These are phyloP conservation scores for Scolanthus callimorphus DNA, from an alignment of 92 coral and sea anemone genomes.

Conservation along the genomic window DNA sequence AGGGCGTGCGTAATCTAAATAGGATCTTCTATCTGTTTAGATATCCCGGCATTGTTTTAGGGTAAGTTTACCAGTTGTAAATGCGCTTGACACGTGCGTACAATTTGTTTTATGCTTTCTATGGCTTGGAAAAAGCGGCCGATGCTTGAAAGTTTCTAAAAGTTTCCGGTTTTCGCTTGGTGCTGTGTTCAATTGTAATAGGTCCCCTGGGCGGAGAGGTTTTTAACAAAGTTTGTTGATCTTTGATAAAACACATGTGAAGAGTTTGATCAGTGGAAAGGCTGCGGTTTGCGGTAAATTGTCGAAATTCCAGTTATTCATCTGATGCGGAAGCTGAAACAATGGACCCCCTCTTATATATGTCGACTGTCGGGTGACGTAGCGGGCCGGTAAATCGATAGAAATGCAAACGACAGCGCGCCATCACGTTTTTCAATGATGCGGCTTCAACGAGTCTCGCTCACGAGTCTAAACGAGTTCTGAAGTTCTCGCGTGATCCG, in stretches of 20 bases:
- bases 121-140: background rate
- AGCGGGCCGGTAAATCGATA: constrained; percentile 26
- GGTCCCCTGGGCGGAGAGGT: constrained; percentile 3
- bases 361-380: constrained; percentile 41
- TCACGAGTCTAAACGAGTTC: no score
- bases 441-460: no score
- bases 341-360: constrained; percentile 28
- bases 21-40: no score
- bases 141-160: constrained; percentile 17
- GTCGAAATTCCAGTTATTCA: constrained; percentile 29
- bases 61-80: no score
- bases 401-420: constrained; percentile 46
- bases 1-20: no score
- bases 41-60: no score
- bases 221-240: constrained; percentile 10
- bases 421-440: constrained; percentile 11
- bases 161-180: constrained; percentile 41
- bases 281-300: constrained; percentile 29
- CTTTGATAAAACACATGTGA: constrained; percentile 16
- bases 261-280: constrained; percentile 9
- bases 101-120: background rate
- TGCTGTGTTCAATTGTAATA: constrained; percentile 8
- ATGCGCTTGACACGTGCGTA: no score
- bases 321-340: constrained; percentile 54
- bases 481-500: constrained; percentile 34